Evolutionary conservation across 64 coral and sea anemone genomes (phyloP), one percentile per base, ranked within the genome.

Genomic region (Actinia tenebrosa): DNA sequence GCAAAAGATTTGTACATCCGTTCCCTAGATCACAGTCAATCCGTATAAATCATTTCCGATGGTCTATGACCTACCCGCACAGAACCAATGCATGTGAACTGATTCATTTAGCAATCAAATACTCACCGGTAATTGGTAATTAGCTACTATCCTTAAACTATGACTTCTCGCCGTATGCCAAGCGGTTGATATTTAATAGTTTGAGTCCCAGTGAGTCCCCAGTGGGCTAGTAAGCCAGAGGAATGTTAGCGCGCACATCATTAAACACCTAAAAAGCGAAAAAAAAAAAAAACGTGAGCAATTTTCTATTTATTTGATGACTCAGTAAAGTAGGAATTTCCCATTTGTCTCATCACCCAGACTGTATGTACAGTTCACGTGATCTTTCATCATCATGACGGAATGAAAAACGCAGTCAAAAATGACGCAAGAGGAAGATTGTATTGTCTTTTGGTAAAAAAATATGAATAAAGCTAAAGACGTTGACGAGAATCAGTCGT

Each of bases 41-140:
- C 79, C 19, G 79, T 50, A 81, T 53, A 13, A 53, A 45, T 81
- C 79, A 81, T 81, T 81, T 81, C 79, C 79, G 79, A 81, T 11
- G 50, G 15, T 20, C 14, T 37, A 18, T 81, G 79, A 53, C 79
- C 79, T 50, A 9, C 79, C 79, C 42, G 44, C 43, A 50, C 27
- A 13, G 11, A 13, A 30, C 69, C n/a, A 30, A 26, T 75, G 69
- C 69, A 16, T 75, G 69, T 10, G 25, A 30, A 75, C 69, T 75
- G 69, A 75, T 75, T 75, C 69, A 75, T 75, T 75, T 75, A 75
- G 27, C 69, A 30, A 75, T 75, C 69, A 75, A 14, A 75, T 75
- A 75, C 27, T 10, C 69, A 75, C 69, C 69, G 69, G 69, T 75
- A 75, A 75, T 42, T 75, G 69, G 69, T 75, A 75, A 75, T 75